Evolutionary conservation across 2,797 vertebrate genomes (phyloP), one percentile per base, ranked within the genome.

Genomic region (Sphenodon punctatus): DNA sequence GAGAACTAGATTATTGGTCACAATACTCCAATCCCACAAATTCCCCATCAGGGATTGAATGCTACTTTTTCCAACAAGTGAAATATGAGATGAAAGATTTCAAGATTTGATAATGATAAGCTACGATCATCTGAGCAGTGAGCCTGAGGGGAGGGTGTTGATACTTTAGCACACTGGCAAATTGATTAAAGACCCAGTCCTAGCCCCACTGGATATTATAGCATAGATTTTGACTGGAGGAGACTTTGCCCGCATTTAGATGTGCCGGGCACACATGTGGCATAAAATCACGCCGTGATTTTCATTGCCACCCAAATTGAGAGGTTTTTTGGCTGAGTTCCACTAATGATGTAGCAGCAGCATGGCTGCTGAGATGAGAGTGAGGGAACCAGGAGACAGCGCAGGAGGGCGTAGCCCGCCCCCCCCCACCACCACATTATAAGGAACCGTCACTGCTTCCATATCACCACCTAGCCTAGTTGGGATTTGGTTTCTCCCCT

Each of bases 131-230:
- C 68, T 83, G 61, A 56, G 71, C 67, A 59, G 55, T 81, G 72
- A 56, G 67, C 68, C 65, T 67, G 45, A 66, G 65, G 55, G 74
- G 41, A 75, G 78, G 30, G 77, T 48, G 36, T 55, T 72, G 25
- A 56, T 83, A 55, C 45, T 51, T 49, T 84, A 64, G 82, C 56
- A 65, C 82, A 87, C 55, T 25, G 67, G 34, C 82, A 78, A 89
- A n/a, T 30, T 67, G 25, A 75, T 85, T 67, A 82, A 71, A 80
- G 42, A 34, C 42, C 42, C 42, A 73, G 65, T 84, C 72, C 67
- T 74, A 30, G 25, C 78, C 70, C 51, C 1, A 1, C 4, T 70
- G 61, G 30, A 72, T 76, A 41, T 89, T 84, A 80, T 82, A 53
- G 45, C 19, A 39, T 36, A 65, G 61, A 41, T 58, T 81, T 75